A percentile compares a stretch with the other conserved stretches of the same genome.
phyloP scores from a whole-genome alignment of 2,888 invertebrate genomes.

The Nasonia oneida region DNA sequence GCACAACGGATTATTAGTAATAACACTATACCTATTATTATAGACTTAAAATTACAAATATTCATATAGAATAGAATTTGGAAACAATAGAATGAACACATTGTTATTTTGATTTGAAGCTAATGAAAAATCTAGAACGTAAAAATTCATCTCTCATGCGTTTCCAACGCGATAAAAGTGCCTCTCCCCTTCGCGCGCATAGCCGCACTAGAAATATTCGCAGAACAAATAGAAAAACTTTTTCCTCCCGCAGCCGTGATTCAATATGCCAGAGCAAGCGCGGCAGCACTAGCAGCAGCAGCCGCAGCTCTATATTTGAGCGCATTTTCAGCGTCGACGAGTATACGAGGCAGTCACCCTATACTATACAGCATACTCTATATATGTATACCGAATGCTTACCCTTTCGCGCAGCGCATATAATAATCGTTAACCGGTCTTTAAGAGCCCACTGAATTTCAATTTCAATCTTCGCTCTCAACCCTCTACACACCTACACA shows the following conservation, averaged over 20 bases:
- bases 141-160: not conserved
- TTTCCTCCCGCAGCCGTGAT: not conserved
- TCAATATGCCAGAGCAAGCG: conserved; percentile 14
- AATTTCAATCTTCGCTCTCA: conserved; percentile 51
- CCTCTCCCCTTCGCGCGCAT: not conserved
- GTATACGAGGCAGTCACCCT: not conserved
- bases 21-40: no score
- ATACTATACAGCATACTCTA: not conserved
- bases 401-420: conserved; percentile 24
- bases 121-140: not conserved
- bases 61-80: no score
- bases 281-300: not conserved
- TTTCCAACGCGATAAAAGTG: not conserved
- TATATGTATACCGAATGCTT: not conserved
- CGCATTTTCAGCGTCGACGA: conserved; percentile 1
- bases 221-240: conserved; percentile 21
- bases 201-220: conserved; percentile 1
- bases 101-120: not conserved
- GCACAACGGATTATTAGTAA: no score
- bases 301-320: not conserved
- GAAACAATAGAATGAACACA: not conserved
- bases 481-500: not conserved
- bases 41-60: no score
- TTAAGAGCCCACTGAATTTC: conserved; percentile 55
- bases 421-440: conserved; percentile 56